Evolutionary conservation across 35 echinoderm and acorn worm species (phyloP).

Genomic region (Amphiura filiformis): DNA sequence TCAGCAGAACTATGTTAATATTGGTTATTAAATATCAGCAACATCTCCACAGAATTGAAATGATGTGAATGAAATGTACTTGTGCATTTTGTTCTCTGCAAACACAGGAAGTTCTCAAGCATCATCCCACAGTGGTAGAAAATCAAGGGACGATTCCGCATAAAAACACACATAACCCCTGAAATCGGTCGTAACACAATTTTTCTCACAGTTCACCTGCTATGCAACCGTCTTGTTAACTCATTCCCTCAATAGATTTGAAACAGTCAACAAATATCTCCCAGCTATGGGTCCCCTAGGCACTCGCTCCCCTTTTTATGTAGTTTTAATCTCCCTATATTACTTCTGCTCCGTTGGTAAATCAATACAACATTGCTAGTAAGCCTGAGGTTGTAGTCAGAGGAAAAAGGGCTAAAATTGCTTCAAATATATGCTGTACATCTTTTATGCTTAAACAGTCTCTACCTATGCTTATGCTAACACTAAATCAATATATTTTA

Average conservation of each 20-base stretch:
- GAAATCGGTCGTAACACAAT: not conserved
- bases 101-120: no score
- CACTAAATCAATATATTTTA: no score
- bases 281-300: not conserved
- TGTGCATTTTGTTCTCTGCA: no score
- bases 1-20: no score
- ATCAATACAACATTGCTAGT: not conserved
- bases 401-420: not conserved
- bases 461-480: no score
- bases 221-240: not conserved
- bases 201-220: not conserved
- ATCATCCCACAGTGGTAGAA: no score
- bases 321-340: not conserved
- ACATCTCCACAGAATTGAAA: no score
- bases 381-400: not conserved
- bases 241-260: not conserved
- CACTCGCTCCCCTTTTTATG: not conserved
- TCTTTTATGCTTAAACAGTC: no score
- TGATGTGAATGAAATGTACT: no score
- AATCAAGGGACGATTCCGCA: no score
- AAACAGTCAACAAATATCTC: not conserved
- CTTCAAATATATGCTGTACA: not conserved
- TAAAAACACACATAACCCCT: conserved; percentile 3
- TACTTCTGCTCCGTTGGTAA: not conserved
- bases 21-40: no score